phyloP scores from a whole-genome alignment of 2,888 invertebrate species.

The Xestia sexstrigata region DNA sequence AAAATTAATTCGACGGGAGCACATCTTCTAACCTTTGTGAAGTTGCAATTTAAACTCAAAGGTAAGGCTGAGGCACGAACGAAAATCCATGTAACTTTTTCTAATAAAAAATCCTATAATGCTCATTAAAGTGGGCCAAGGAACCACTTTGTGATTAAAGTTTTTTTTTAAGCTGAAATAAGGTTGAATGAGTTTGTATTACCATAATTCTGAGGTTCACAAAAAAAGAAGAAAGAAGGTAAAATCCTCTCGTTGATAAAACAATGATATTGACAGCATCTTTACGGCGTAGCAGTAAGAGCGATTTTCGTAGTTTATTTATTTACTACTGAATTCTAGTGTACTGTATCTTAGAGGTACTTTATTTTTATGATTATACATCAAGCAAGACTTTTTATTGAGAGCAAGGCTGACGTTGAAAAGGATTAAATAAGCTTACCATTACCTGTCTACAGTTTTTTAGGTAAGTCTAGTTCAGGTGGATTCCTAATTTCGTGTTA shows the following conservation, averaged over 20 bases:
- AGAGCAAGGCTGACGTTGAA: conserved; percentile 20
- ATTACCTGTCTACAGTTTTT: background rate
- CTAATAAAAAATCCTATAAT: conserved; percentile 62
- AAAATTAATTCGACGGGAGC: conserved; percentile 11
- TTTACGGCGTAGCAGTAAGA: background rate
- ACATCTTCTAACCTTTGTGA: conserved; percentile 26
- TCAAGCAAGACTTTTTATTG: conserved; percentile 34
- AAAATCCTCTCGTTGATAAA: background rate
- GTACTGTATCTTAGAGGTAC: background rate
- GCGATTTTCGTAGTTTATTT: background rate
- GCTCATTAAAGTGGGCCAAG: conserved; percentile 56
- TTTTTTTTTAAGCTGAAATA: conserved; percentile 52
- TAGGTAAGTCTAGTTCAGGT: background rate
- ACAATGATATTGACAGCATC: background rate
- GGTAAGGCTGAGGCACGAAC: conserved; percentile 20
- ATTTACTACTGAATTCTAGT: background rate
- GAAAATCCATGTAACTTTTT: conserved; percentile 57
- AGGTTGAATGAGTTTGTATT: conserved; percentile 56
- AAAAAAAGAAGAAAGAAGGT: conserved; percentile 17
- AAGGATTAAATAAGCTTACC: conserved; percentile 14
- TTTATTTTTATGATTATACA: conserved; percentile 22
- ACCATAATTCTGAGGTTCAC: conserved; percentile 42
- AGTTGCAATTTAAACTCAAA: conserved; percentile 43
- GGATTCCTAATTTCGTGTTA: background rate
- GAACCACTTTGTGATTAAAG: conserved; percentile 43